Evolutionary conservation across 1,140 invertebrate species (phyloP).

Genomic region (Pseudomyrmex cubaensis): DNA sequence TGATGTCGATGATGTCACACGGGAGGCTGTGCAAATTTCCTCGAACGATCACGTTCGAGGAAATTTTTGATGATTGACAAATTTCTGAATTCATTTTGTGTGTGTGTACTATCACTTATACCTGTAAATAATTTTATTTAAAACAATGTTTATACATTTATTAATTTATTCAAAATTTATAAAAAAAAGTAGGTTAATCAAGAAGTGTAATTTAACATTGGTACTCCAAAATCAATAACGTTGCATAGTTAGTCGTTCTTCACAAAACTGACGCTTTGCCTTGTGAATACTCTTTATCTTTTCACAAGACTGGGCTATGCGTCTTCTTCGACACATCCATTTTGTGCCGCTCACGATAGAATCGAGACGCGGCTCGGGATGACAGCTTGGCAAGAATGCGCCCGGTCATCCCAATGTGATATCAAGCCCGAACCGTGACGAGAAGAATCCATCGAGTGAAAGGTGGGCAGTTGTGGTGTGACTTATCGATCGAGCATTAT

Average conservation of each 20-base stretch:
- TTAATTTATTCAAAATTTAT: neutral
- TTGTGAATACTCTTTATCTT: constrained; percentile 20
- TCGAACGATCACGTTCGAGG: neutral
- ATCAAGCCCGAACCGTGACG: constrained; percentile 46
- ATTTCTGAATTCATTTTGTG: constrained; percentile 18
- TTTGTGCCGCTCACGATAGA: constrained; percentile 32
- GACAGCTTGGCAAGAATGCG: constrained; percentile 52
- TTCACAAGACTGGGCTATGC: constrained; percentile 12
- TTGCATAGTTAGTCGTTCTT: neutral
- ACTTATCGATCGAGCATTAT: constrained; percentile 54
- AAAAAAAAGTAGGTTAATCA: neutral
- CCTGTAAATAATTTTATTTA: neutral
- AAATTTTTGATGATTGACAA: constrained; percentile 22
- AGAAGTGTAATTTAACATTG: neutral
- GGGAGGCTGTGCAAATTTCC: constrained; percentile 2
- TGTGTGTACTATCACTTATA: neutral
- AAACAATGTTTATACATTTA: neutral
- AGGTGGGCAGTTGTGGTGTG: constrained; percentile 45
- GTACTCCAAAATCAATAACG: constrained; percentile 7
- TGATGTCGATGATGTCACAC: neutral
- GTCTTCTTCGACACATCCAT: constrained; percentile 57
- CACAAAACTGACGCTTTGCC: neutral
- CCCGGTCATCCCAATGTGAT: constrained; percentile 52
- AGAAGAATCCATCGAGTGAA: constrained; percentile 31
- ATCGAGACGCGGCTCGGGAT: constrained; percentile 41